phyloP scores from a whole-genome alignment of 2,888 invertebrate species.

The Zygothrica quintamaculata region DNA sequence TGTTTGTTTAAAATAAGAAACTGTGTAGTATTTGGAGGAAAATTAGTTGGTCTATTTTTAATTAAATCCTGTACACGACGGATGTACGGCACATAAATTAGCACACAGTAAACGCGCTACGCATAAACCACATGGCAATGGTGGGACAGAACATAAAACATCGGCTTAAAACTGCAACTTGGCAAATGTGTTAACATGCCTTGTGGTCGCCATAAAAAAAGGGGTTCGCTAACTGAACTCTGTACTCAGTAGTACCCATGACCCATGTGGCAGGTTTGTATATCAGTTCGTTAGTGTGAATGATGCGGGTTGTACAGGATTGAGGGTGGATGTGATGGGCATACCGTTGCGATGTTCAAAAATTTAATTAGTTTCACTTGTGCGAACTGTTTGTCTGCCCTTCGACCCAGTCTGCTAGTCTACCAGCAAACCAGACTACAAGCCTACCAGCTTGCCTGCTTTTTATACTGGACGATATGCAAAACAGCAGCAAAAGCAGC shows the following conservation, averaged over 20 bases:
- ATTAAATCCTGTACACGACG: constrained; percentile 58
- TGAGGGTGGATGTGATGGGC: constrained; percentile 1
- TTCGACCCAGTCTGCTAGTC: constrained; percentile 16
- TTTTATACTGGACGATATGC: too few relatives aligned
- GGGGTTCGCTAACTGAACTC: constrained; percentile 48
- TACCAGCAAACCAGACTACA: constrained; percentile 19
- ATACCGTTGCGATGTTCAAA: constrained; percentile 47
- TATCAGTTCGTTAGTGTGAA: constrained; percentile 69
- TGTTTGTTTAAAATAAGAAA: constrained; percentile 61
- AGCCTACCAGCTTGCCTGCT: constrained; percentile 50
- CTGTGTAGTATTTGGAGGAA: constrained; percentile 18
- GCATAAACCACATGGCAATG: constrained; percentile 45
- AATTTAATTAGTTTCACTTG: constrained; percentile 79
- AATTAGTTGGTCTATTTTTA: constrained; percentile 67
- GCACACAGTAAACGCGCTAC: constrained; percentile 42
- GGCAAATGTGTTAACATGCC: constrained; percentile 73
- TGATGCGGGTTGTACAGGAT: constrained; percentile 44
- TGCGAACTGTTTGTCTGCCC: constrained; percentile 69
- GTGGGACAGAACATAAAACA: constrained; percentile 16
- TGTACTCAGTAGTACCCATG: constrained; percentile 7
- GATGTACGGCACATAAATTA: constrained; percentile 58
- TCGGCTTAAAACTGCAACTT: constrained; percentile 51
- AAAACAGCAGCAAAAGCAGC: too few relatives aligned
- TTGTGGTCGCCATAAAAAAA: constrained; percentile 69
- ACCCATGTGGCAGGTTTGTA: constrained; percentile 51